Evolutionary conservation across 2,888 invertebrate genomes (phyloP).

Genomic region (Malachius bipustulatus): DNA sequence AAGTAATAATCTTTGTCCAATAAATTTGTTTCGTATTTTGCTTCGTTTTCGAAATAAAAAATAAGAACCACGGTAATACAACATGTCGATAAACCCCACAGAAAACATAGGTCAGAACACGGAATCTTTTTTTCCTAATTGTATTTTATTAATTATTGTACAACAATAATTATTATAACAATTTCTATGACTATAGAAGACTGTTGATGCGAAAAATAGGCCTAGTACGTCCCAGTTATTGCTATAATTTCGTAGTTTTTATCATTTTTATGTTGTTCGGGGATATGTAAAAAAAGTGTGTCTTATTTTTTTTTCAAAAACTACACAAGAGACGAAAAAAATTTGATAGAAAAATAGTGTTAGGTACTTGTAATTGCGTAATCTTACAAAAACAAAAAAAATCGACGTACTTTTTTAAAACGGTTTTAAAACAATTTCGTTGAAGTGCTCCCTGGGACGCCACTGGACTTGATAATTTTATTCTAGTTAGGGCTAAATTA

Average conservation of each 20-base stretch:
- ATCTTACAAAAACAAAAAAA: not conserved
- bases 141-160: too few species aligned
- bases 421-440: not conserved
- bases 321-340: not conserved
- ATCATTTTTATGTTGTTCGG: too few species aligned
- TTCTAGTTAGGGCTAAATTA: conserved; percentile 1
- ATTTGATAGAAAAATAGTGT: not conserved
- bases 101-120: too few species aligned
- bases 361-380: not conserved
- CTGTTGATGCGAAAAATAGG: too few species aligned
- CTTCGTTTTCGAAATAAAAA: conserved; percentile 1
- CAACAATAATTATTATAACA: too few species aligned
- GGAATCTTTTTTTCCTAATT: too few species aligned
- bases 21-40: not conserved
- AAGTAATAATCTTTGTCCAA: not conserved
- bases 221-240: too few species aligned
- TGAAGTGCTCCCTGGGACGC: conserved; percentile 1
- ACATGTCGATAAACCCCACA: too few species aligned
- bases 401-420: too few species aligned
- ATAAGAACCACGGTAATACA: too few species aligned
- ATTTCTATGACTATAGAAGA: too few species aligned
- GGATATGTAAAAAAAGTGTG: not conserved
- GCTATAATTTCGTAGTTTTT: too few species aligned
- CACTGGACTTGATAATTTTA: not conserved
- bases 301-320: not conserved